These are phyloP conservation scores for Gymnoscopelus microlampas DNA, from an alignment of 2,797 vertebrate species.

Conservation along the genomic window DNA sequence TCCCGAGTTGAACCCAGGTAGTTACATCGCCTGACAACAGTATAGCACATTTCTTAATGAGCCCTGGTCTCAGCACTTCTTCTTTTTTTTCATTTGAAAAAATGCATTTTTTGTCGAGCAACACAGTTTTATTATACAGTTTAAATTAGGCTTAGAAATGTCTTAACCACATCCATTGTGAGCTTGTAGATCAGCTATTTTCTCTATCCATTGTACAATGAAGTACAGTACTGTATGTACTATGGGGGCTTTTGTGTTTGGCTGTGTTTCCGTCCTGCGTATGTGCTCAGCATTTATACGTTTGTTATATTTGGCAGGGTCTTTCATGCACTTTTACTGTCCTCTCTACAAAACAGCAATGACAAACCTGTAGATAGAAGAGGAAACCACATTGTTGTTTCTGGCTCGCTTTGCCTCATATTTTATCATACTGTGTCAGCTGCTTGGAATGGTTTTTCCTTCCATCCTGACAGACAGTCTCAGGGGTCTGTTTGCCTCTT, in stretches of 20 bases:
- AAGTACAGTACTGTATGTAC: too few relatives aligned
- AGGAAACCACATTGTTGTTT: slow-evolving; percentile 56
- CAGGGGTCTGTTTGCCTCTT: slow-evolving; percentile 36
- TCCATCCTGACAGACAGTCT: slow-evolving; percentile 56
- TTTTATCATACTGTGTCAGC: slow-evolving; percentile 68
- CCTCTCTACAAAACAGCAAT: slow-evolving; percentile 40
- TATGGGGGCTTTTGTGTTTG: slow-evolving; percentile 27
- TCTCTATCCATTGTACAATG: too few relatives aligned
- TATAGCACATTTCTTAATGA: neutral
- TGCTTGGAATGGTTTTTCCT: slow-evolving; percentile 63
- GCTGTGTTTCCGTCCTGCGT: slow-evolving; percentile 12
- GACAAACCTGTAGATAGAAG: slow-evolving; percentile 47
- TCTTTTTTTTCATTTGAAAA: too few relatives aligned
- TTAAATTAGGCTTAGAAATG: too few relatives aligned
- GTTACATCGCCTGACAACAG: slow-evolving; percentile 17
- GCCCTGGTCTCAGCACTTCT: neutral
- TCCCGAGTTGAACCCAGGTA: neutral
- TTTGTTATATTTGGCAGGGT: slow-evolving; percentile 29
- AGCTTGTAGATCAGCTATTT: too few relatives aligned
- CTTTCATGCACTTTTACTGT: neutral
- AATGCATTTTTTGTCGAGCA: too few relatives aligned
- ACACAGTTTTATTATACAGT: too few relatives aligned
- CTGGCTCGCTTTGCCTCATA: slow-evolving; percentile 48
- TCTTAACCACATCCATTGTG: too few relatives aligned
- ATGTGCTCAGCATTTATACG: neutral